Conservation (phyloP, 2,113 vertebrate genomes). For the Laticauda laticaudata region DNA sequence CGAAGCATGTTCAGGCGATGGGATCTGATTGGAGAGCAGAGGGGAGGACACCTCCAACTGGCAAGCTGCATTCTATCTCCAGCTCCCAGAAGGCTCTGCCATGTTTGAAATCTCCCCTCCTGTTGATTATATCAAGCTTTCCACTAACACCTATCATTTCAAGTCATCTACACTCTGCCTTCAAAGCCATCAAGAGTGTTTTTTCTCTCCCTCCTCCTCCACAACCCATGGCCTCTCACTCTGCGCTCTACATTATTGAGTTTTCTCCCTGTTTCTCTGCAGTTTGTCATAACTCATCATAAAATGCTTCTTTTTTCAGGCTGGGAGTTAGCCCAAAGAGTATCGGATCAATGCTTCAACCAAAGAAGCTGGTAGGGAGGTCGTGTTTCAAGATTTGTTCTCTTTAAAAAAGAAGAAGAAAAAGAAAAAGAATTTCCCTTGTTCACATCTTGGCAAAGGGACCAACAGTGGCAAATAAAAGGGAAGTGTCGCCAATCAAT, state of each 20-base stretch:
- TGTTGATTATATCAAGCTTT: conserved; percentile 63
- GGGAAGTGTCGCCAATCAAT: too few relatives aligned
- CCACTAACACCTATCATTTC: conserved; percentile 71
- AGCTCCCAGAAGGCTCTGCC: background rate
- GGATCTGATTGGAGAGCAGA: conserved; percentile 31
- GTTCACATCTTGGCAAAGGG: background rate
- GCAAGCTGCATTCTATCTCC: accelerated
- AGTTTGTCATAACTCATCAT: conserved; percentile 79
- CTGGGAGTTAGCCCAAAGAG: conserved; percentile 70
- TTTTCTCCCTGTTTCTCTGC: conserved; percentile 69
- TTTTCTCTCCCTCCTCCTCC: conserved; percentile 27
- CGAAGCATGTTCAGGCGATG: background rate
- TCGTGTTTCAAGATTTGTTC: conserved; percentile 40
- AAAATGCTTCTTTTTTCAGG: conserved; percentile 68
- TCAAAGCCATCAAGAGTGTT: conserved; percentile 67
- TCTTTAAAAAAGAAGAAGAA: background rate
- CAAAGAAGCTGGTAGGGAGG: conserved; percentile 55
- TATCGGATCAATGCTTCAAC: conserved; percentile 76
- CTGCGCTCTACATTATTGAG: conserved; percentile 61
- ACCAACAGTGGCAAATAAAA: background rate
- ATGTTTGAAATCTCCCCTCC: conserved; percentile 46
- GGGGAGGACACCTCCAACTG: background rate
- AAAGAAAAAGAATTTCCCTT: background rate
- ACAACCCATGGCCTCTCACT: background rate
- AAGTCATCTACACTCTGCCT: conserved; percentile 70